A percentile compares a stretch with the other conserved stretches of the same genome.
Conservation (phyloP, 2,797 vertebrate species). For the Alfaro cultratus region DNA sequence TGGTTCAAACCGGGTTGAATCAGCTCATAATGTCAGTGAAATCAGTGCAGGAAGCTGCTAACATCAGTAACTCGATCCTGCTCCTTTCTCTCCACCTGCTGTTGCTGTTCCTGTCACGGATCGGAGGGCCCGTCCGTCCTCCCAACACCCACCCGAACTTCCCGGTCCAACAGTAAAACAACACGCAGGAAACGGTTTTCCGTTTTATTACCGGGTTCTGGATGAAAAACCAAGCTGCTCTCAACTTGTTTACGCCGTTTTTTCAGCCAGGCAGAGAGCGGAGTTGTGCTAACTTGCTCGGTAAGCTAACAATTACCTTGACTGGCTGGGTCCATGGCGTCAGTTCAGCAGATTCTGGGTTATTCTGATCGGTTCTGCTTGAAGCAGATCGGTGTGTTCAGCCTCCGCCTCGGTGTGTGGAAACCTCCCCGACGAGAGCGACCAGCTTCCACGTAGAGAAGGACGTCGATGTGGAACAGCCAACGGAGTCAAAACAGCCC, state of each 20-base stretch:
- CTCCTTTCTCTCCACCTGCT: conserved; percentile 13
- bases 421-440: conserved; percentile 7
- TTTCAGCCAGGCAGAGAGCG: conserved; percentile 24
- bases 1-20: not conserved
- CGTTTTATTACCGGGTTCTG: fast-evolving
- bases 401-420: not conserved
- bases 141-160: fast-evolving
- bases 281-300: conserved; percentile 29
- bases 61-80: conserved; percentile 18
- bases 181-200: fast-evolving
- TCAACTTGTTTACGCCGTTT: not conserved
- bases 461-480: conserved; percentile 49
- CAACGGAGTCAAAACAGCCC: conserved; percentile 23
- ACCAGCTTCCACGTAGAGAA: conserved; percentile 44
- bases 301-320: conserved; percentile 74
- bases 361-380: not conserved
- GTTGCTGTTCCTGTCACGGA: conserved; percentile 37
- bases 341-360: conserved; percentile 3
- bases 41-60: conserved; percentile 24
- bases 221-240: not conserved
- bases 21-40: not conserved
- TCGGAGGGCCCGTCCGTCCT: conserved; percentile 31
- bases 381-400: not conserved
- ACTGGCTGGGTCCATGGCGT: conserved; percentile 73
- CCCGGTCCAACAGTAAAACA: fast-evolving